Base-by-base conservation (phyloP, 1,140 invertebrate genomes). In the Hormaphis cornu region DNA sequence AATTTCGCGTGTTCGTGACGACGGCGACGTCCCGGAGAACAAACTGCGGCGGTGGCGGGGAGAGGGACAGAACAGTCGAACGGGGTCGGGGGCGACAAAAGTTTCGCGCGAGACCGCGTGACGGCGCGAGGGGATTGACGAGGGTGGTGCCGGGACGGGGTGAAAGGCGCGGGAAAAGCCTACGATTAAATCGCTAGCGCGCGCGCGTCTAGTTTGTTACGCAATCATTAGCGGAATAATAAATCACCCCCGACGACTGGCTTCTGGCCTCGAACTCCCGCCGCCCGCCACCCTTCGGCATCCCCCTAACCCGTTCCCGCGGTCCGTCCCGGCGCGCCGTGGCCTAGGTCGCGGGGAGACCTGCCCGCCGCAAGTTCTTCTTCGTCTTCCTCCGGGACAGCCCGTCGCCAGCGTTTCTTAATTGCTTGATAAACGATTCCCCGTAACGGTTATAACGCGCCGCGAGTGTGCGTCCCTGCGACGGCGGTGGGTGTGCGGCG, bases 391-490 rank as follows among this genome's bases (percentile, higher is more conserved):
- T 20, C 33, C 42, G 48, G 59, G 28, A 48, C 48, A 48, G 48
- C 59, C 42, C 59, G 42, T 46, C 59, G 18, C 33, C 30, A 48
- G 26, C 28, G 48, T 44, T 48, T 50, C 44, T 66, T 48, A 50
- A 50, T 66, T 66, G 61, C 61, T 66, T 48, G 61, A 66, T 66
- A 66, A 66, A 66, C 61, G 61, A 50, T 48, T 63, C 59, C 33
- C 59, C 18, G 59, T 22, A 46, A 61, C 22, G 22, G 56, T 33
- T 28, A 12, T 24, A 35, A 58, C n/a, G 54, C n/a, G n/a, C n/a
- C n/a, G n/a, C n/a, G n/a, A n/a, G n/a, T n/a, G n/a, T n/a, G n/a
- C n/a, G n/a, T n/a, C n/a, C n/a, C n/a, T n/a, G 35, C 7, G 1
- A 24, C 42, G 22, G 20, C 28, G 9, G 3, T 10, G 6, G 22